Conservation (phyloP, 2,888 invertebrate genomes). For the Epinotia bilunana region DNA sequence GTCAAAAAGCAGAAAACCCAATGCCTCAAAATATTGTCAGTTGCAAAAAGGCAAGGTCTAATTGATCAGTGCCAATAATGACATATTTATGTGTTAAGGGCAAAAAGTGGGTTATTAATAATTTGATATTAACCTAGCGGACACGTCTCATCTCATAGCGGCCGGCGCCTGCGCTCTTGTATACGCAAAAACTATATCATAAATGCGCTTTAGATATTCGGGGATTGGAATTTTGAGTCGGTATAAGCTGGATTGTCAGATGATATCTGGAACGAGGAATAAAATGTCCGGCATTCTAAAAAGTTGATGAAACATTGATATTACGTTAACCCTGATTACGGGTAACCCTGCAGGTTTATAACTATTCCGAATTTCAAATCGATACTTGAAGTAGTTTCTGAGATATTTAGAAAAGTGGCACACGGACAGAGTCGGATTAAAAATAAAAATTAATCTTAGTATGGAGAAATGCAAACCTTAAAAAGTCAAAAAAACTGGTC, state of each 20-base stretch:
- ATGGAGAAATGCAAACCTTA: too few species aligned
- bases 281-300: too few species aligned
- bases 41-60: constrained; percentile 51
- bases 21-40: constrained; percentile 15
- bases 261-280: constrained; percentile 11
- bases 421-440: too few species aligned
- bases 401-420: too few species aligned
- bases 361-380: too few species aligned
- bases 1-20: constrained; percentile 2
- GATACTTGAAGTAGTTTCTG: too few species aligned
- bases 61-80: constrained; percentile 80
- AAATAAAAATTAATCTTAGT: too few species aligned
- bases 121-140: constrained; percentile 72
- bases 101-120: constrained; percentile 73
- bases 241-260: constrained; percentile 55
- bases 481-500: too few species aligned
- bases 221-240: constrained; percentile 59
- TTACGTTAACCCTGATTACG: too few species aligned
- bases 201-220: constrained; percentile 66
- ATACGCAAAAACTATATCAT: constrained; percentile 67
- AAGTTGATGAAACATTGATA: too few species aligned
- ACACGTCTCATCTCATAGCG: constrained; percentile 66
- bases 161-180: constrained; percentile 78
- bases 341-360: too few species aligned
- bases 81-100: constrained; percentile 71